Conservation (phyloP, 2,888 invertebrate genomes). For the Drosophila acutilabella region DNA sequence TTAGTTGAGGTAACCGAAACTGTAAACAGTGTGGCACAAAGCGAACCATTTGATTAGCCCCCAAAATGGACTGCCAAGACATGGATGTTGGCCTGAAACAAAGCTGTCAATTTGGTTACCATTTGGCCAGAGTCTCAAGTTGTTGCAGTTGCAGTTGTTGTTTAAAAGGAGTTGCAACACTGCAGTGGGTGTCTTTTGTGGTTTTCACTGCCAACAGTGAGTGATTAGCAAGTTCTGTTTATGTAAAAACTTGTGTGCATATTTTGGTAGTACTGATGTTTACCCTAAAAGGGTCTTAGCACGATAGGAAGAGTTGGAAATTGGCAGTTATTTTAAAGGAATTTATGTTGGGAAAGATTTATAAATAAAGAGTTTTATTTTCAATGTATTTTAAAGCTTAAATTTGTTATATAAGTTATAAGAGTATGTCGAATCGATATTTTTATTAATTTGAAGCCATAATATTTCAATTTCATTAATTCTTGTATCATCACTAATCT, state of each 20-base stretch:
- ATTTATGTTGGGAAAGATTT: no score
- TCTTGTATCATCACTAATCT: no score
- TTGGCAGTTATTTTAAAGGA: not conserved
- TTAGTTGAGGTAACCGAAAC: constrained; percentile 61
- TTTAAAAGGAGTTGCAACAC: constrained; percentile 7
- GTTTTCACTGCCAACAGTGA: not conserved
- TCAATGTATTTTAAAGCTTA: no score
- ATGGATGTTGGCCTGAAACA: constrained; percentile 36
- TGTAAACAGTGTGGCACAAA: constrained; percentile 65
- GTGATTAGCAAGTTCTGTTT: constrained; percentile 3
- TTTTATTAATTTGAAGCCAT: no score
- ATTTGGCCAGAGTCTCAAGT: constrained; percentile 12
- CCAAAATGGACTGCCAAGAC: constrained; percentile 24
- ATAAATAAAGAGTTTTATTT: no score
- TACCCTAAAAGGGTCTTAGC: not conserved
- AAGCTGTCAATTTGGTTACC: constrained; percentile 46
- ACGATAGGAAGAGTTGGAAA: not conserved
- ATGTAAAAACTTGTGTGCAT: not conserved
- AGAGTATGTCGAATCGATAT: no score
- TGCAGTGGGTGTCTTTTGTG: constrained; percentile 24
- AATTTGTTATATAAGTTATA: no score
- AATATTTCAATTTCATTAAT: no score
- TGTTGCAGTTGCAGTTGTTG: not conserved
- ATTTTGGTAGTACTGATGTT: not conserved
- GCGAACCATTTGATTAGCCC: constrained; percentile 74